These are phyloP conservation scores for Clivina fossor DNA, from an alignment of 2,888 invertebrate species.

Conservation along the genomic window DNA sequence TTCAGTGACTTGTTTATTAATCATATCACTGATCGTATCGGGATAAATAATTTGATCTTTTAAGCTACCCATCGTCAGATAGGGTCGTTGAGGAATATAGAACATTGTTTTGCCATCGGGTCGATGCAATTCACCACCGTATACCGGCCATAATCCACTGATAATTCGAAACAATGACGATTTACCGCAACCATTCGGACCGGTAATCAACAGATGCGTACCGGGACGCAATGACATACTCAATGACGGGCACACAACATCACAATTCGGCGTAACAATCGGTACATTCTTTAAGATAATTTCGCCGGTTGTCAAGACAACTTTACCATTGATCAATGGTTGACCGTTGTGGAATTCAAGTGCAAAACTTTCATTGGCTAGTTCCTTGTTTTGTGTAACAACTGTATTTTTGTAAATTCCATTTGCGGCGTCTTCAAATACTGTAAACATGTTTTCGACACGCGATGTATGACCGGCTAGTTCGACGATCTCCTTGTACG, in stretches of 20 bases:
- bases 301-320: conserved; percentile 69
- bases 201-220: conserved; percentile 90
- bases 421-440: conserved; percentile 86
- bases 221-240: conserved; percentile 77
- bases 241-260: conserved; percentile 86
- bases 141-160: conserved; percentile 93
- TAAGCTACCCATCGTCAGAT: conserved; percentile 93
- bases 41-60: conserved; percentile 98
- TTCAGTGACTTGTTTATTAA: conserved; percentile 65
- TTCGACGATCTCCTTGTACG: conserved; percentile 97
- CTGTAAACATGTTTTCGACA: conserved; percentile 92
- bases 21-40: conserved; percentile 76
- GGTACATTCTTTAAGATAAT: conserved; percentile 82
- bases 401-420: conserved; percentile 74
- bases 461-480: conserved; percentile 94
- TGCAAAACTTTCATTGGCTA: too few relatives aligned
- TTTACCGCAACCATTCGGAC: conserved; percentile 96
- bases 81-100: conserved; percentile 92
- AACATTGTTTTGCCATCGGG: conserved; percentile 78
- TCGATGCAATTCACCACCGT: conserved; percentile 73
- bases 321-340: conserved; percentile 71
- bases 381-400: conserved; percentile 56
- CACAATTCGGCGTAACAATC: conserved; percentile 94
- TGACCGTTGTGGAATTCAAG: conserved; percentile 72
- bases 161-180: conserved; percentile 87